phyloP scores from a whole-genome alignment of 2,888 invertebrate genomes.

The Octonoba sinensis region DNA sequence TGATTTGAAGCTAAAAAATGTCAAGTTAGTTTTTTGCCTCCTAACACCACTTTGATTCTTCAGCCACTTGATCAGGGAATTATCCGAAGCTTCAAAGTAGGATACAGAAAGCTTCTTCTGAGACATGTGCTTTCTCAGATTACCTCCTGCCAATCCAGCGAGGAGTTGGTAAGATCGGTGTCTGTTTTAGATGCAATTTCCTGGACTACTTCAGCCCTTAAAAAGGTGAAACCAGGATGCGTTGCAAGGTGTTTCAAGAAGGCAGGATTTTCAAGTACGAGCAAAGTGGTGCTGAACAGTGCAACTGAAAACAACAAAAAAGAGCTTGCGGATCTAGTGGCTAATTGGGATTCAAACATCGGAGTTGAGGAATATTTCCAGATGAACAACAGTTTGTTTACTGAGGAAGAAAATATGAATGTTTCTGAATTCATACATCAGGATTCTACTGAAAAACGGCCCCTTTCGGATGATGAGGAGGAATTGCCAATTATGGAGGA shows the following conservation, averaged over 20 bases:
- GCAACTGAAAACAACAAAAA: not conserved
- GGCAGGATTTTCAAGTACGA: too few relatives aligned
- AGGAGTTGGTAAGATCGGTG: not conserved
- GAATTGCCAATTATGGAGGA: not conserved
- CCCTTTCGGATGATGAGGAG: not conserved
- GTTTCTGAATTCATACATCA: not conserved
- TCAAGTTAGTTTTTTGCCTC: not conserved
- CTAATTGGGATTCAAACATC: not conserved
- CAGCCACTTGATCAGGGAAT: not conserved
- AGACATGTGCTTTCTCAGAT: not conserved
- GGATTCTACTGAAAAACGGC: not conserved
- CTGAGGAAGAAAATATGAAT: not conserved
- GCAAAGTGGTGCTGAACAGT: not conserved
- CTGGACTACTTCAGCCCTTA: not conserved
- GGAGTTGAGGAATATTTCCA: not conserved
- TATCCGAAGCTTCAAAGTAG: not conserved
- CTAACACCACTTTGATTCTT: not conserved
- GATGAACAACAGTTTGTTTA: not conserved
- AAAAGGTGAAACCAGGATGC: not conserved
- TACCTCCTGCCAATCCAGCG: not conserved
- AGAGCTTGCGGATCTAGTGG: too few relatives aligned
- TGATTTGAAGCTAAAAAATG: not conserved
- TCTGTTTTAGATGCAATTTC: not conserved
- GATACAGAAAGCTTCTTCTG: not conserved
- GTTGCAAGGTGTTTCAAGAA: not conserved